A percentile compares a stretch with the other conserved stretches of the same genome.
Conservation (phyloP, 2,797 vertebrate genomes). For the Urophycis tenuis region DNA sequence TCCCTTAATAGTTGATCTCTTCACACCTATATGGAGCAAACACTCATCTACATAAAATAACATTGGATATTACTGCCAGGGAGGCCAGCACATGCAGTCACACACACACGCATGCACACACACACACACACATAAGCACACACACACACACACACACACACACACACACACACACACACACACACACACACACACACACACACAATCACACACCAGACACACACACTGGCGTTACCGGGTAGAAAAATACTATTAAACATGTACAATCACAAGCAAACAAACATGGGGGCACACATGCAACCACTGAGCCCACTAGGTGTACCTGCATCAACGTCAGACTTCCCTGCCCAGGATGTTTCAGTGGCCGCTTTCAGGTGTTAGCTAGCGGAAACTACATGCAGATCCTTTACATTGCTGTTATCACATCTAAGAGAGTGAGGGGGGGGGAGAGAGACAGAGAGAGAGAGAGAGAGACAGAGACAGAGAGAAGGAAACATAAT, state of each 20-base stretch:
- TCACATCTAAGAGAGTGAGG: too few relatives aligned
- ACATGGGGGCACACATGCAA: neutral
- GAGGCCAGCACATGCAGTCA: neutral
- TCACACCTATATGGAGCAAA: neutral
- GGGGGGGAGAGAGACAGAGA: too few relatives aligned
- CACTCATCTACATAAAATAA: neutral
- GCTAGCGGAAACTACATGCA: too few relatives aligned
- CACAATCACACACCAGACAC: neutral
- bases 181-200: neutral
- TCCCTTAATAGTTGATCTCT: conserved; percentile 19
- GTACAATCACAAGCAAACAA: neutral
- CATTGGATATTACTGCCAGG: too few relatives aligned
- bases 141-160: conserved; percentile 2
- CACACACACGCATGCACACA: neutral
- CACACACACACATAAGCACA: neutral
- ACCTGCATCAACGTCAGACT: neutral
- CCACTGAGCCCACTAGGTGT: neutral
- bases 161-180: neutral
- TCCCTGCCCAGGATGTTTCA: too few relatives aligned
- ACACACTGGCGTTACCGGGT: neutral
- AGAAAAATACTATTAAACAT: neutral
- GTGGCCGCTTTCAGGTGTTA: too few relatives aligned
- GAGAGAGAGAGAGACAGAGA: neutral
- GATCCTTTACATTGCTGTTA: too few relatives aligned
- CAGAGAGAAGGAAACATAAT: neutral